phyloP scores from a whole-genome alignment of 2,113 vertebrate genomes.

The Ictalurus punctatus region DNA sequence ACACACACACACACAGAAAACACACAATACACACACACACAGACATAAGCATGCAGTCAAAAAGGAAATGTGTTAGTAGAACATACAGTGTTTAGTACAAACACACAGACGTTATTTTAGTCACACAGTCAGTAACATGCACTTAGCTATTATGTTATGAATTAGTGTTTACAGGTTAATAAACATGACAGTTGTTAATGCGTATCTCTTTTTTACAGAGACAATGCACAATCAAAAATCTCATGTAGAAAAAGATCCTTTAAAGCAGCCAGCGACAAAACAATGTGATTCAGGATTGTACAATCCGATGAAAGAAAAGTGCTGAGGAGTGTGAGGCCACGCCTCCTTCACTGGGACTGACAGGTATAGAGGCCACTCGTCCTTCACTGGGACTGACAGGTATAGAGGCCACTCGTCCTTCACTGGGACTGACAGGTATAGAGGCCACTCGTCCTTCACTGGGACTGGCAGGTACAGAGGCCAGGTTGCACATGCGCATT shows the following conservation, averaged over 20 bases:
- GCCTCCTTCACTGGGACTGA: not conserved
- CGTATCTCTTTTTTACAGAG: not conserved
- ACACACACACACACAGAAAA: conserved; percentile 36
- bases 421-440: not conserved
- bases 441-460: not conserved
- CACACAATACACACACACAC: conserved; percentile 18
- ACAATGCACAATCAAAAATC: not conserved
- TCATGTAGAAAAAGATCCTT: not conserved
- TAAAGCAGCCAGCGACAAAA: not conserved
- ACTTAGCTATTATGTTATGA: not conserved
- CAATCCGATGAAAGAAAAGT: not conserved
- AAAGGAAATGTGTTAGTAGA: conserved; percentile 43
- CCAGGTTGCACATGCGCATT: no score
- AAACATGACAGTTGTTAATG: not conserved
- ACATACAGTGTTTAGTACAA: conserved; percentile 3
- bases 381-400: not conserved
- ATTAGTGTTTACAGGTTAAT: conserved; percentile 1
- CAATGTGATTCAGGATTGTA: not conserved
- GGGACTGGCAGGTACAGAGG: not conserved
- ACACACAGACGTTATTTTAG: conserved; percentile 23
- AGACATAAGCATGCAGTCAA: conserved; percentile 44
- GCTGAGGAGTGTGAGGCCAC: not conserved
- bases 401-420: not conserved
- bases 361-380: not conserved
- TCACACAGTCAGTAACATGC: not conserved